Evolutionary conservation across 2,113 vertebrate species (phyloP), one percentile per base, ranked within the genome.

Genomic region (Seriola rivoliana): DNA sequence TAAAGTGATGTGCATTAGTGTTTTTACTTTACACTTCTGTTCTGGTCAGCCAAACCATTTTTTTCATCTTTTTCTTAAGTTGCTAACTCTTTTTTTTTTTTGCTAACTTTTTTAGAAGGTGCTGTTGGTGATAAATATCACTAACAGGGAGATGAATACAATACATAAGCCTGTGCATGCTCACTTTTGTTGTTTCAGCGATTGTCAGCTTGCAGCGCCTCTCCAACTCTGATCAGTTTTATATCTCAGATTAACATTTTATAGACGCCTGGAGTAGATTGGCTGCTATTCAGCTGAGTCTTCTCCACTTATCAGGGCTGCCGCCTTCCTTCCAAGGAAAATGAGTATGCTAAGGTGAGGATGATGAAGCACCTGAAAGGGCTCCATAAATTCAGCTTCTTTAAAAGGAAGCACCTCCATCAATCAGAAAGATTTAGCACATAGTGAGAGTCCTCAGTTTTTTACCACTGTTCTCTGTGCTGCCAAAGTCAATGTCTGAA

Each of bases 361-460:
- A 79, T 80, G 80, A 87, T 63, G 25, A 60, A 70, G 42, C 29
- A 63, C 40, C 65, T 40, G 5, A 63, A 58, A 66, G 40, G 46
- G 23, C 42, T 63, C 40, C 13, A 74, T 85, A 70, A 78, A 88
- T 76, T 48, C 54, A 13, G n/a, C 5, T 38, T 21, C 64, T 84
- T 80, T 71, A 58, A 83, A 57, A 52, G 44, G 66, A 82, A 36
- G 48, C 3, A 1, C 25, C n/a, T 62, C 50, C 23, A 75, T 90
- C 36, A 88, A 66, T 86, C 86, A 62, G 32, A 46, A 82, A 58
- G 73, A 73, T 88, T 65, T 70, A 89, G 63, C 1, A 4, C 23
- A 54, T n/a, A 2, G n/a, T 32, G 34, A 12, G 46, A 11, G 62
- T 80, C 58, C 48, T 50, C 23, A 17, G 63, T 78, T 84, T 75